Evolutionary conservation across 2,888 invertebrate species (phyloP).

Genomic region (Julus scandinavius): DNA sequence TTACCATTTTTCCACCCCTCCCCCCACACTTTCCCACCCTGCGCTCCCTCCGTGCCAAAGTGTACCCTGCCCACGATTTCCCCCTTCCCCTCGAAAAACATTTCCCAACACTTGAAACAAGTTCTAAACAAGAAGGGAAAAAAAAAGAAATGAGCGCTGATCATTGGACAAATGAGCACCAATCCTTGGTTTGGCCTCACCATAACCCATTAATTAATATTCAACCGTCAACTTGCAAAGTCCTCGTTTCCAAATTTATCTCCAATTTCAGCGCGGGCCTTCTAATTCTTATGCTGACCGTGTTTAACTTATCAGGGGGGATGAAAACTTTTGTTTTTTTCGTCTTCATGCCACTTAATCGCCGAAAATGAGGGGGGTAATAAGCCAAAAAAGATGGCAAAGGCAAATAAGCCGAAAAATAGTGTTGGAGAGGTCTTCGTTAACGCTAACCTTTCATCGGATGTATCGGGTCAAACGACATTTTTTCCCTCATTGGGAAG

Average conservation of each 20-base stretch:
- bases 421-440: not conserved
- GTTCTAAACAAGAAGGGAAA: slow-evolving; percentile 47
- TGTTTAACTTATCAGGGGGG: slow-evolving; percentile 19
- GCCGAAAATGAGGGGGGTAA: not conserved
- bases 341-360: not conserved
- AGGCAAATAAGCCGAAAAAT: not conserved
- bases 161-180: slow-evolving; percentile 48
- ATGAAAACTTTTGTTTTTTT: slow-evolving; percentile 17
- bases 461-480: slow-evolving; percentile 8
- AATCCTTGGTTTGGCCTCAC: slow-evolving; percentile 44
- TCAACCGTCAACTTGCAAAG: slow-evolving; percentile 43
- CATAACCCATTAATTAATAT: slow-evolving; percentile 48
- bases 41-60: slow-evolving; percentile 9
- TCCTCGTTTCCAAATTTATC: slow-evolving; percentile 49
- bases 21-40: slow-evolving; percentile 19
- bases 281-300: slow-evolving; percentile 40
- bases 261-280: not conserved
- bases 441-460: slow-evolving; percentile 31
- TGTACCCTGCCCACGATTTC: slow-evolving; percentile 41
- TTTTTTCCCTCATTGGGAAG: not conserved
- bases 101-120: slow-evolving; percentile 47
- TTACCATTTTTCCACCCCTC: not conserved
- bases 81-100: slow-evolving; percentile 45
- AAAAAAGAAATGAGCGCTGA: not conserved
- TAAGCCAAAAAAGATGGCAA: not conserved